Conservation (phyloP, 2,797 vertebrate species). For the Philypnodon macrostomus region DNA sequence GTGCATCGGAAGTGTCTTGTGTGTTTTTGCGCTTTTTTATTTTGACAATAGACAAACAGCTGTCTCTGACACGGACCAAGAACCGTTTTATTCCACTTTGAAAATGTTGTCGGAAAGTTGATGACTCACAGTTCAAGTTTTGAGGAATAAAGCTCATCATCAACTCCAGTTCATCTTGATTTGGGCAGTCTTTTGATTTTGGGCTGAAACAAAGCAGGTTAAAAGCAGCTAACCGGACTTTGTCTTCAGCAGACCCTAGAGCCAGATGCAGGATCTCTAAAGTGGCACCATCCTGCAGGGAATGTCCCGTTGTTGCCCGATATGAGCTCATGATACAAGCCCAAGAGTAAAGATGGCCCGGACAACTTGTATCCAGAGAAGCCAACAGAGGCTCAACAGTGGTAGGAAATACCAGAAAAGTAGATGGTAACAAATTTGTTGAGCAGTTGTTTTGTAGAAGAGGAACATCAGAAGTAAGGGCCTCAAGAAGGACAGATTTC, state of each 20-base stretch:
- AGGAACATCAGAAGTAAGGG: conserved; percentile 76
- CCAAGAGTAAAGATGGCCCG: conserved; percentile 81
- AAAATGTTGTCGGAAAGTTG: conserved; percentile 87
- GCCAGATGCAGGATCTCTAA: conserved; percentile 72
- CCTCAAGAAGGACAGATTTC: conserved; percentile 74
- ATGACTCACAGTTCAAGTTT: conserved; percentile 85
- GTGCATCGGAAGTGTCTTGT: not conserved
- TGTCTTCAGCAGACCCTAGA: conserved; percentile 77
- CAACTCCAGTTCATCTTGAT: conserved; percentile 61
- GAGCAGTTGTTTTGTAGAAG: conserved; percentile 80
- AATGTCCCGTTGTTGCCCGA: conserved; percentile 57
- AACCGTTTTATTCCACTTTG: conserved; percentile 79
- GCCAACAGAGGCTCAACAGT: conserved; percentile 64
- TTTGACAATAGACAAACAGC: conserved; percentile 77
- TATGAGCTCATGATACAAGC: conserved; percentile 77
- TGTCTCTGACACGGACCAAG: conserved; percentile 83
- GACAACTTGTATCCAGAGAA: conserved; percentile 48
- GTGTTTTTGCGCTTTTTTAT: conserved; percentile 51
- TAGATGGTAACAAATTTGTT: conserved; percentile 78
- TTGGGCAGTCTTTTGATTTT: conserved; percentile 78
- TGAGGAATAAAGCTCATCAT: conserved; percentile 80
- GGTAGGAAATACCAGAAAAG: conserved; percentile 78
- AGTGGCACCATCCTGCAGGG: conserved; percentile 34
- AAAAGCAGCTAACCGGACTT: conserved; percentile 80
- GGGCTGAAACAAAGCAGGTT: conserved; percentile 82